Conservation (phyloP, 2,888 invertebrate genomes). For the Alentia gelatinosa region DNA sequence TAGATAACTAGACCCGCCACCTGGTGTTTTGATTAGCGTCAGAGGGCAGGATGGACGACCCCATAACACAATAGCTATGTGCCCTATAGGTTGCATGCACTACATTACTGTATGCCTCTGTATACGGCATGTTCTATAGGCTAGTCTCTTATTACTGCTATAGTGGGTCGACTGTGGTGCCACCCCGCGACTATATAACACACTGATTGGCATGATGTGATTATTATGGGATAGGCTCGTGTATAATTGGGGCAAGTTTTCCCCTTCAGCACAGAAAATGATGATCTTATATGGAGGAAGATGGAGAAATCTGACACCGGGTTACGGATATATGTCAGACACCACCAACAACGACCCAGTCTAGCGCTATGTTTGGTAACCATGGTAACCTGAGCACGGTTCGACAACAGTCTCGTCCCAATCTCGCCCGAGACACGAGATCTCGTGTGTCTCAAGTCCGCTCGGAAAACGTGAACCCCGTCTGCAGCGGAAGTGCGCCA, state of each 20-base stretch:
- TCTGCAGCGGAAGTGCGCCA: slow-evolving; percentile 19
- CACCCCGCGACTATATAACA: too few species aligned
- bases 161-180: too few species aligned
- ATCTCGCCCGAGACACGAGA: slow-evolving; percentile 50
- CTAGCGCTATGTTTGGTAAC: neutral
- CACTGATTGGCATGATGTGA: neutral
- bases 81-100: too few species aligned
- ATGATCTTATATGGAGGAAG: neutral
- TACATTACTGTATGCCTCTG: too few species aligned
- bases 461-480: slow-evolving; percentile 44
- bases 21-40: too few species aligned
- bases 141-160: too few species aligned
- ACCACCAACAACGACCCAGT: neutral
- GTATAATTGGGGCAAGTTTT: neutral
- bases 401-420: slow-evolving; percentile 51
- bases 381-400: slow-evolving; percentile 35
- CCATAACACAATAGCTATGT: too few species aligned
- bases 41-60: too few species aligned
- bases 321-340: neutral
- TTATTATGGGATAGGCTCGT: neutral
- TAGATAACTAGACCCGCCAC: too few species aligned
- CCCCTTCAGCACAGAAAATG: neutral
- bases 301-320: neutral
- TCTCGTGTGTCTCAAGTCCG: slow-evolving; percentile 46
- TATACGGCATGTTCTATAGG: too few species aligned